Evolutionary conservation across 1,140 invertebrate genomes (phyloP), one percentile per base, ranked within the genome.

Genomic region (Aphaenogaster floridana): DNA sequence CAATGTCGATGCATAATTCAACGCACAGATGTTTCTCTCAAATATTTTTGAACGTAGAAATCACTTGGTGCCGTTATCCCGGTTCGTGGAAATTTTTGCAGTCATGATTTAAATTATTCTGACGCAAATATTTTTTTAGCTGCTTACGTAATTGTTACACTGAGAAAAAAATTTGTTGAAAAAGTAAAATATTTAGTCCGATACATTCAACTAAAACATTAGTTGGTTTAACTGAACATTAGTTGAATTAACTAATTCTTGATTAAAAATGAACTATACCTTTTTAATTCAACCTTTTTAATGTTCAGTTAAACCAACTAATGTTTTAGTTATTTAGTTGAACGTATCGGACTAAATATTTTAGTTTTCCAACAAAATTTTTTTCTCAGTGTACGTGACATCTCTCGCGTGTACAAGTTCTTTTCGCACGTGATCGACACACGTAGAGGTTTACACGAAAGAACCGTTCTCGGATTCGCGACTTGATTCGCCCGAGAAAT

Each of bases 1-100:
- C 69, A 72, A 71, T 57, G 17, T 52, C 39, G 11, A 89, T 66
- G 52, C 39, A 79, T 89, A 71, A 89, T 84, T 79, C 69, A 71
- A 74, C 5, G 59, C n/a, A 54, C 5, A 34, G 9, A 17, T 15
- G 8, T 52, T 64, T 45, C 4, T 45, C 1, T 48, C 1, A 36
- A 42, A 63, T 64, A 8, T 78, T 45, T 63, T 34, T 34, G 0
- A 77, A 5, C 15, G 0, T n/a, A 3, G 11, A 42, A 7, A 77
- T 48, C 2, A 63, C 9, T 45, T 57, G 0, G 4, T 15, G 39
- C 21, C 6, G 28, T 34, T 28, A 9, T 69, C 48, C 2, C 21
- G n/a, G 9, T 48, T 36, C 1, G 21, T 13, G 28, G 0, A 79
- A 79, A 79, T 9, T 50, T 68, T 48, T 77, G 11, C 3, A 39